A percentile compares a stretch with the other conserved stretches of the same genome.
These are phyloP conservation scores for Zaprionus africanus DNA, from an alignment of 1,140 invertebrate genomes.

Conservation along the genomic window DNA sequence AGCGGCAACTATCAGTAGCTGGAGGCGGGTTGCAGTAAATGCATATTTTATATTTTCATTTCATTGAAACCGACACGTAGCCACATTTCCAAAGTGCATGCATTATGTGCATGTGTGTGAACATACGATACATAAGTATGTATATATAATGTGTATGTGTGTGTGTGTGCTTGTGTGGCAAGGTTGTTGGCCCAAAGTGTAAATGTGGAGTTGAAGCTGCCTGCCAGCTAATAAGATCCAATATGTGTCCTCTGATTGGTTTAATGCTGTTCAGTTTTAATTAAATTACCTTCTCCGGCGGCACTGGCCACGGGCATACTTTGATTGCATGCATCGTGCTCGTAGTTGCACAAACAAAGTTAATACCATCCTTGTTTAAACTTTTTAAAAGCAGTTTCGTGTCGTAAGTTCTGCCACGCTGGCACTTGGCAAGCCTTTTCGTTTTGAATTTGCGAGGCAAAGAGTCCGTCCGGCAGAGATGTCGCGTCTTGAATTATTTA, in stretches of 20 bases:
- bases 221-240: conserved; percentile 50
- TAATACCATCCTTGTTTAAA: conserved; percentile 15
- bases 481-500: conserved; percentile 54
- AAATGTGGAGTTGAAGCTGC: conserved; percentile 43
- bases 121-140: conserved; percentile 15
- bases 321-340: conserved; percentile 12
- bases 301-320: conserved; percentile 13
- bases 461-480: neutral
- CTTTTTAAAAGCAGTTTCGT: conserved; percentile 24
- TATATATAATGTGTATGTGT: neutral
- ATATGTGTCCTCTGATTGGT: conserved; percentile 44
- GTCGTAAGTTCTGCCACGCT: conserved; percentile 23
- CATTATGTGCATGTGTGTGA: neutral
- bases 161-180: neutral
- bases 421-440: neutral
- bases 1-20: conserved; percentile 43
- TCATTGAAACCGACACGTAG: conserved; percentile 78
- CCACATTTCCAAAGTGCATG: conserved; percentile 32
- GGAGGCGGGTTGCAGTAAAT: conserved; percentile 62
- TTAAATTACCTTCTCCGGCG: conserved; percentile 41
- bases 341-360: conserved; percentile 11
- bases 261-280: conserved; percentile 44
- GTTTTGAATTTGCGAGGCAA: neutral
- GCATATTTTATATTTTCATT: conserved; percentile 82
- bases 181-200: conserved; percentile 42